Evolutionary conservation across 2,113 vertebrate species (phyloP).

Genomic region (Trematocara nigrifrons): DNA sequence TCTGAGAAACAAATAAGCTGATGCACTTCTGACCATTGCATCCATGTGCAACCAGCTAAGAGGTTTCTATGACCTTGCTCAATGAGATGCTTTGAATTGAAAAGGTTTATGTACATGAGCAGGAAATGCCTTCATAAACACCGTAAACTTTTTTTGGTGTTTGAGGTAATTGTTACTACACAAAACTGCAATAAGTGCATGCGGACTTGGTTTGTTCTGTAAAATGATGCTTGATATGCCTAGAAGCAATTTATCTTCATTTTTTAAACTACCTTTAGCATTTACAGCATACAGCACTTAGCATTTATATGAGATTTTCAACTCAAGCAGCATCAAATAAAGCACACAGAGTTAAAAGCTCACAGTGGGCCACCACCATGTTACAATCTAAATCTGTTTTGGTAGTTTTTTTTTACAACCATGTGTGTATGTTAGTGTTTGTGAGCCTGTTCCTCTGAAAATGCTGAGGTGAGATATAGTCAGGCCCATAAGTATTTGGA

Average conservation of each 20-base stretch:
- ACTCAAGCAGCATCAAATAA: not conserved
- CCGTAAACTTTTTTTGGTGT: not conserved
- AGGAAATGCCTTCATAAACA: not conserved
- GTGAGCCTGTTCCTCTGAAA: not conserved
- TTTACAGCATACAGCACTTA: not conserved
- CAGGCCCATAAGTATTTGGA: not conserved
- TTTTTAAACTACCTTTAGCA: not conserved
- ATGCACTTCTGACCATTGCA: not conserved
- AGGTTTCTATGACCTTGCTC: not conserved
- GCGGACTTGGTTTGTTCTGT: rapidly evolving
- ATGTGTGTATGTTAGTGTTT: not conserved
- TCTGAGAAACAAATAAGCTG: not conserved
- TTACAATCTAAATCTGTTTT: not conserved
- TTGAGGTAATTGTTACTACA: not conserved
- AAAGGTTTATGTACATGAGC: not conserved
- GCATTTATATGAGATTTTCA: not conserved
- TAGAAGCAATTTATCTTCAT: rapidly evolving
- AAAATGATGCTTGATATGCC: not conserved
- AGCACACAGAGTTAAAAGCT: not conserved
- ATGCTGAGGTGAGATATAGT: not conserved
- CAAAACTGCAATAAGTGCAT: not conserved
- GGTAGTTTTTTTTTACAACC: not conserved
- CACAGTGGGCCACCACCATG: rapidly evolving
- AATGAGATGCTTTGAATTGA: not conserved
- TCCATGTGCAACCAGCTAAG: not conserved